Evolutionary conservation across 2,888 invertebrate genomes (phyloP).

Genomic region (Drosophila differens): DNA sequence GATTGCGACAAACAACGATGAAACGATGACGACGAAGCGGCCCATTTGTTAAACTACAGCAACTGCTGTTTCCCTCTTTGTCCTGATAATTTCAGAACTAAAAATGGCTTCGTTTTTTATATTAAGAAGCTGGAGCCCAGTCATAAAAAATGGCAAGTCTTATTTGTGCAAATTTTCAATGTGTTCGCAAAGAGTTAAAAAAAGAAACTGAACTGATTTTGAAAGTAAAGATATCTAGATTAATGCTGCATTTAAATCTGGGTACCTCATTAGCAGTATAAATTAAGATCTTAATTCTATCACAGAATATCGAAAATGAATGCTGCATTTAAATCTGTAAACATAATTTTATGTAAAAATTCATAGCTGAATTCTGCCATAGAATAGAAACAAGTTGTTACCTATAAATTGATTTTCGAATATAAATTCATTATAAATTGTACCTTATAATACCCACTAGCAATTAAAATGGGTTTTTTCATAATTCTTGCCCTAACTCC

Average conservation of each 20-base stretch:
- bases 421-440: constrained; percentile 5
- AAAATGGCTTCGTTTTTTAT: constrained; percentile 2
- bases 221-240: neutral
- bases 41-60: constrained; percentile 37
- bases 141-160: neutral
- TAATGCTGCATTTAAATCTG: neutral
- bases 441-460: neutral
- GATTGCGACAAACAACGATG: constrained; percentile 25
- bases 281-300: neutral
- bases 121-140: neutral
- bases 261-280: too few species aligned
- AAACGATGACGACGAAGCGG: constrained; percentile 30
- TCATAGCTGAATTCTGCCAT: neutral
- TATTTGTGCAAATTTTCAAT: neutral
- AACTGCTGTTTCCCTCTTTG: constrained; percentile 9
- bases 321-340: neutral
- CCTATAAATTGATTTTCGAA: constrained; percentile 3
- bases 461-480: constrained; percentile 13
- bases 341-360: neutral
- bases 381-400: neutral
- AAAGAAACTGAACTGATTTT: neutral
- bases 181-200: neutral
- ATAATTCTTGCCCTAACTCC: constrained; percentile 43
- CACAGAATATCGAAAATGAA: neutral
- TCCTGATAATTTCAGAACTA: constrained; percentile 15